Evolutionary conservation across 1,140 invertebrate species (phyloP).

Genomic region (Sycophila sp.): DNA sequence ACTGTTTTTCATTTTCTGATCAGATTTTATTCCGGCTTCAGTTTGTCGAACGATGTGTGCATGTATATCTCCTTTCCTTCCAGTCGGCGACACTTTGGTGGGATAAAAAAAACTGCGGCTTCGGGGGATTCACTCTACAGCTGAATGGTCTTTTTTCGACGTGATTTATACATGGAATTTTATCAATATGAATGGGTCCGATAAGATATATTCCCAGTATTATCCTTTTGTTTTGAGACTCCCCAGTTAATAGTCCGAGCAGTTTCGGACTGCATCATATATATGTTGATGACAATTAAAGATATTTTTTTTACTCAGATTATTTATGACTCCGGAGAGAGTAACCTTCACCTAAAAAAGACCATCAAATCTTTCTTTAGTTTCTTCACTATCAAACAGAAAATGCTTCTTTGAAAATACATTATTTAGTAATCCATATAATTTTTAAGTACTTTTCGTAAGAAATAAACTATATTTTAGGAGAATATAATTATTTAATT

Average conservation of each 20-base stretch:
- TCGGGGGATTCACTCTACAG: slow-evolving; percentile 43
- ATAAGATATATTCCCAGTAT: slow-evolving; percentile 24
- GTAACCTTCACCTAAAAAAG: too few species aligned
- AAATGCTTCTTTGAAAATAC: too few species aligned
- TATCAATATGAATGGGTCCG: slow-evolving; percentile 30
- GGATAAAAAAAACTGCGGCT: too few species aligned
- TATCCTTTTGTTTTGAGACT: slow-evolving; percentile 7
- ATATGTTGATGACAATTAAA: slow-evolving; percentile 9
- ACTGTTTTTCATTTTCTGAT: slow-evolving; percentile 26
- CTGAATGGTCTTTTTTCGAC: slow-evolving; percentile 21
- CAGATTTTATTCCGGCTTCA: slow-evolving; percentile 24
- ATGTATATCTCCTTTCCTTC: slow-evolving; percentile 1
- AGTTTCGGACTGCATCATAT: background rate
- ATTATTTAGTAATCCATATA: too few species aligned
- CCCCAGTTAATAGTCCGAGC: background rate
- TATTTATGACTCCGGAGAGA: too few species aligned
- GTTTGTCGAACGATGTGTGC: slow-evolving; percentile 26
- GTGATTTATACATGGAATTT: slow-evolving; percentile 30
- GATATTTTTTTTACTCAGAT: too few species aligned
- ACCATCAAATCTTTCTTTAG: too few species aligned
- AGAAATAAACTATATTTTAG: too few species aligned
- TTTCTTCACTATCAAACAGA: too few species aligned
- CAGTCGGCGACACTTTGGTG: too few species aligned
- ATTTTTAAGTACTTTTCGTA: too few species aligned
- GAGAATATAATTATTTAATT: too few species aligned